A percentile compares a stretch with the other conserved stretches of the same genome.
Evolutionary conservation across 2,888 invertebrate species (phyloP).

Genomic region (Tigriopus californicus): DNA sequence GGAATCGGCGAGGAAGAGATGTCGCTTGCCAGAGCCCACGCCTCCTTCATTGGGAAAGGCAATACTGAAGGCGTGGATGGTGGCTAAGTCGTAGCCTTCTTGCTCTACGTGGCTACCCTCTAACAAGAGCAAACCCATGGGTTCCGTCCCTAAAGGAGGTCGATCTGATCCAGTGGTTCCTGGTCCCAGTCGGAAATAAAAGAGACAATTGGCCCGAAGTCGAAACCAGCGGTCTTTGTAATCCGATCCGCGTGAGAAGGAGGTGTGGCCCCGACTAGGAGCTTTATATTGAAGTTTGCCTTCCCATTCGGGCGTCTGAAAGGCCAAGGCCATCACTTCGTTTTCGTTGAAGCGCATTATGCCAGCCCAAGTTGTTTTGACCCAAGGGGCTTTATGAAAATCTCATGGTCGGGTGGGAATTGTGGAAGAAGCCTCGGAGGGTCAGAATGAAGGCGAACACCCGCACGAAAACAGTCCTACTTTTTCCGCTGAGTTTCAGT

Average conservation of each 20-base stretch:
- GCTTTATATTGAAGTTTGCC: not conserved
- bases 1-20: not conserved
- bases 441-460: too few species aligned
- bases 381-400: too few species aligned
- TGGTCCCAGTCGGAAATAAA: not conserved
- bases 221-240: not conserved
- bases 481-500: too few species aligned
- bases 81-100: not conserved
- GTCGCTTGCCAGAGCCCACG: not conserved
- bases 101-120: not conserved
- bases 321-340: not conserved
- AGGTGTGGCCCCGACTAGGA: not conserved
- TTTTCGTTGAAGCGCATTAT: not conserved
- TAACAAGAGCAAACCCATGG: not conserved
- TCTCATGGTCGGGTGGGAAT: too few species aligned
- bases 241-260: not conserved
- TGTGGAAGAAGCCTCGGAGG: too few species aligned
- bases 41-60: not conserved
- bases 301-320: not conserved
- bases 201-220: not conserved
- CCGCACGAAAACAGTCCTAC: too few species aligned
- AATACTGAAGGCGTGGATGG: not conserved
- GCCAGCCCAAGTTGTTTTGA: too few species aligned
- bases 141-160: not conserved
- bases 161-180: not conserved